These are phyloP conservation scores for Drosophila vallismaia DNA, from an alignment of 2,888 invertebrate species.

Conservation along the genomic window DNA sequence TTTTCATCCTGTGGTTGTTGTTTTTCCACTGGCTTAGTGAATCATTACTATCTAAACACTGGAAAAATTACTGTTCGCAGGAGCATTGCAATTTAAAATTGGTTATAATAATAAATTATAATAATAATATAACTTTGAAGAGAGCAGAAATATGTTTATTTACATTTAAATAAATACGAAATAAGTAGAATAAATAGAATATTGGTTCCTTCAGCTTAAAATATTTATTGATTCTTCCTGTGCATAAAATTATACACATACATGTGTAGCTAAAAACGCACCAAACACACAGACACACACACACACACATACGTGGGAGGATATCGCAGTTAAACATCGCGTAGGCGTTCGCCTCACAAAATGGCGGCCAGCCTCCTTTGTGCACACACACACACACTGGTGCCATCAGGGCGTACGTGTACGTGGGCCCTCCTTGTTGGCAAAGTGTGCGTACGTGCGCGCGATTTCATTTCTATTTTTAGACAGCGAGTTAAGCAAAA, in stretches of 20 bases:
- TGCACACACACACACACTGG: conserved; percentile 41
- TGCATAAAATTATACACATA: conserved; percentile 18
- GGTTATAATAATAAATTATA: too few species aligned
- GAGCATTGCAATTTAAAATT: too few species aligned
- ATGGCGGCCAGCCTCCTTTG: conserved; percentile 73
- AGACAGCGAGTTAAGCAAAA: conserved; percentile 56
- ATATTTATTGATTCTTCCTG: background rate
- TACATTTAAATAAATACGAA: too few species aligned
- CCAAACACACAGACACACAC: conserved; percentile 19
- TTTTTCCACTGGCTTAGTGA: conserved; percentile 62
- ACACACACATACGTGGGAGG: conserved; percentile 26
- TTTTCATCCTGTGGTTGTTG: conserved; percentile 52
- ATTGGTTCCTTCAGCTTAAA: too few species aligned
- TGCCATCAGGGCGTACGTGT: conserved; percentile 20
- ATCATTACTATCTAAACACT: conserved; percentile 64
- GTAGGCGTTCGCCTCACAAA: conserved; percentile 74
- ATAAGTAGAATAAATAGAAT: too few species aligned
- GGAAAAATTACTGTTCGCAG: background rate
- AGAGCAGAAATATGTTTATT: too few species aligned
- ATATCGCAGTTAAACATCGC: conserved; percentile 45
- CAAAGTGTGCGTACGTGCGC: conserved; percentile 50
- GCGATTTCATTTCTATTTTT: conserved; percentile 79
- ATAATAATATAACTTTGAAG: too few species aligned
- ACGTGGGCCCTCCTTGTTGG: conserved; percentile 33
- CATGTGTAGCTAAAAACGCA: conserved; percentile 19